Percentiles rank a stretch among this genome's conserved stretches.
phyloP scores from a whole-genome alignment of 2,113 vertebrate genomes.

The Thinocorus orbignyianus region DNA sequence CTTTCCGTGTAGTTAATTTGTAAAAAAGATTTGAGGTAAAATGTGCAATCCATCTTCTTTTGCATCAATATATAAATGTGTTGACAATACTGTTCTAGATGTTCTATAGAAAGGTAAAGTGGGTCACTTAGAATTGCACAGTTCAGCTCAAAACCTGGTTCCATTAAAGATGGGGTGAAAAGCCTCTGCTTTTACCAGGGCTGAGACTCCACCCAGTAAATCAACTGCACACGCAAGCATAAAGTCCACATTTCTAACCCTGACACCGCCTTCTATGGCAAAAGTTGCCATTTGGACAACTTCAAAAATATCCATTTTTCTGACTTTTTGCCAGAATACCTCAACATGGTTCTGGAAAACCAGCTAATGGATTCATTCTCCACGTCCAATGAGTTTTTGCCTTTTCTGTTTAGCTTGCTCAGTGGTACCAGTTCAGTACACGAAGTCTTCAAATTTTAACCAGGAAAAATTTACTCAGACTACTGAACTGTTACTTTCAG shows the following conservation, averaged over 20 bases:
- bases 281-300: neutral
- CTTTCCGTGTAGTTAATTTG: neutral
- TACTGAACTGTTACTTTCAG: neutral
- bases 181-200: neutral
- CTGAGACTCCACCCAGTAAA: neutral
- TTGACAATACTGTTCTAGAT: neutral
- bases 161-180: neutral
- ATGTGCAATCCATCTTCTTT: neutral
- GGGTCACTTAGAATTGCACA: neutral
- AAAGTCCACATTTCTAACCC: neutral
- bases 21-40: neutral
- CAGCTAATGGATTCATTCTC: neutral
- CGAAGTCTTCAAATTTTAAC: neutral
- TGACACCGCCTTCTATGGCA: neutral
- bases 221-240: neutral
- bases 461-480: slow-evolving; percentile 39
- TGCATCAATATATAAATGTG: neutral
- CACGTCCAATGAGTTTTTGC: neutral
- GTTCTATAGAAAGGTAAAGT: neutral
- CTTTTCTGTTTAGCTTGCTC: neutral
- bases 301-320: neutral
- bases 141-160: neutral
- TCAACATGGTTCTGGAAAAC: neutral
- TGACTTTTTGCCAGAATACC: neutral
- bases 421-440: neutral